Conservation (phyloP, 1,140 invertebrate genomes). For the Diabrotica undecimpunctata region DNA sequence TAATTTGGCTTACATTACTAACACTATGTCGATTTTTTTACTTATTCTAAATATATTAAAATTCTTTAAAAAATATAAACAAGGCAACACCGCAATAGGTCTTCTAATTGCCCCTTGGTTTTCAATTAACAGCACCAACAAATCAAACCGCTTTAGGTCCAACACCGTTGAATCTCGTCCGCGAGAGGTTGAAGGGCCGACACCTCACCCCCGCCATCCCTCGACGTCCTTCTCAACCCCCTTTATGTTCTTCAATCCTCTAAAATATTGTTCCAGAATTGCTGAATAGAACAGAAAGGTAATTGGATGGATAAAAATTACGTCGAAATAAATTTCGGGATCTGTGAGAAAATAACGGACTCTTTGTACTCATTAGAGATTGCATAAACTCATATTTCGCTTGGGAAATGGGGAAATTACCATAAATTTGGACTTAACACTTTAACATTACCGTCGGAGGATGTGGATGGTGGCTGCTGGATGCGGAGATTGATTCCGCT, state of each 20-base stretch:
- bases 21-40: no score
- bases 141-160: constrained; percentile 50
- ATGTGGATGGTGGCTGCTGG: background rate
- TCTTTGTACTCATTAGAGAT: constrained; percentile 3
- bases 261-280: constrained; percentile 46
- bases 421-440: constrained; percentile 2
- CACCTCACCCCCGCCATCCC: background rate
- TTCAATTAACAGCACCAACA: constrained; percentile 52
- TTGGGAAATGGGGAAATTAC: background rate
- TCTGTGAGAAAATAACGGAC: constrained; percentile 16
- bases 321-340: constrained; percentile 13
- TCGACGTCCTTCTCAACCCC: constrained; percentile 34
- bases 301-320: constrained; percentile 48
- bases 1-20: no score
- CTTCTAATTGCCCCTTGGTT: constrained; percentile 38
- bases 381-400: background rate
- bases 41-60: background rate
- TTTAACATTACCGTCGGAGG: background rate
- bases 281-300: constrained; percentile 45
- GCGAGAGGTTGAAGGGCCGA: constrained; percentile 25
- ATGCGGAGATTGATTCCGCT: background rate
- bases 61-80: background rate
- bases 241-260: constrained; percentile 47
- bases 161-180: constrained; percentile 26
- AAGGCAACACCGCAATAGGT: background rate